Conservation (phyloP, 2,888 invertebrate genomes). For the Acrobasis consociella region DNA sequence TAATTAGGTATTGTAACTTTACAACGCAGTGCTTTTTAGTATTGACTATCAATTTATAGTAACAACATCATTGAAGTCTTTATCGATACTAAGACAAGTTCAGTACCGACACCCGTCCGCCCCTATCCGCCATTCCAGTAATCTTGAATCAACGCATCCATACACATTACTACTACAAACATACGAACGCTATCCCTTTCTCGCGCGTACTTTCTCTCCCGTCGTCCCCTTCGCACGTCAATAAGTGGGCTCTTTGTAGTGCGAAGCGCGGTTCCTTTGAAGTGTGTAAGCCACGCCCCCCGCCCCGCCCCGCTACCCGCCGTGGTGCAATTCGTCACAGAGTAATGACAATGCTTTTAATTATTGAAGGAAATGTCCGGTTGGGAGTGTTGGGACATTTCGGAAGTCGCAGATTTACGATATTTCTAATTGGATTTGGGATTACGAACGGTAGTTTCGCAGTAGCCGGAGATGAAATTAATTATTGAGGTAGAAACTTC, state of each 20-base stretch:
- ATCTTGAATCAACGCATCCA: constrained; percentile 77
- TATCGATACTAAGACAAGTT: constrained; percentile 38
- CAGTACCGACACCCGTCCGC: constrained; percentile 35
- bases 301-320: constrained; percentile 51
- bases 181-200: constrained; percentile 52
- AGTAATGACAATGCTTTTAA: constrained; percentile 78
- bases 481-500: too few relatives aligned
- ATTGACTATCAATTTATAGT: too few relatives aligned
- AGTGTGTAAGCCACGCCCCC: constrained; percentile 66
- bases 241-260: constrained; percentile 66
- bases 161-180: constrained; percentile 71
- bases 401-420: constrained; percentile 36
- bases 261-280: constrained; percentile 72
- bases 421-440: constrained; percentile 28
- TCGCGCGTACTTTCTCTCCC: constrained; percentile 17
- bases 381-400: constrained; percentile 51
- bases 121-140: constrained; percentile 67
- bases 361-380: constrained; percentile 62
- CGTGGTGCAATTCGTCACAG: constrained; percentile 72
- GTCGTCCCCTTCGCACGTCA: constrained; percentile 51
- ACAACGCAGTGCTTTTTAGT: too few relatives aligned
- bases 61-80: constrained; percentile 23
- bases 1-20: too few relatives aligned
- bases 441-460: background rate
- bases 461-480: background rate